A percentile compares a stretch with the other conserved stretches of the same genome.
Conservation (phyloP, 2,797 vertebrate genomes). For the Liparis tanakae region DNA sequence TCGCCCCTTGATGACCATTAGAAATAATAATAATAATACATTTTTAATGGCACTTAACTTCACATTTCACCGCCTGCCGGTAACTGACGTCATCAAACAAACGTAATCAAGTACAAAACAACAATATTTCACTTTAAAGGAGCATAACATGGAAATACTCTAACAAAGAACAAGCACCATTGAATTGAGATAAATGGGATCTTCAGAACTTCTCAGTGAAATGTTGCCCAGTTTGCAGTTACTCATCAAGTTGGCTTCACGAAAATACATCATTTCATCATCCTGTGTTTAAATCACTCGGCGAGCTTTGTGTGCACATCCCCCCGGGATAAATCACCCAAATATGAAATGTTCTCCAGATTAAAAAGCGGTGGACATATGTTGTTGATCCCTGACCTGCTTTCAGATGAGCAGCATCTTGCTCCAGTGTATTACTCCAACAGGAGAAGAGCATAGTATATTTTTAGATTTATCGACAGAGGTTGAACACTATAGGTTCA, state of each 20-base stretch:
- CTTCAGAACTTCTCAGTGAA: background rate
- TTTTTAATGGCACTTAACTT: no score
- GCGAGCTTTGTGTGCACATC: background rate
- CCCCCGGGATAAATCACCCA: background rate
- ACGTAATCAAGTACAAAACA: background rate
- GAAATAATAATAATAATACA: no score
- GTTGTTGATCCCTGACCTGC: background rate
- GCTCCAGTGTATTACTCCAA: background rate
- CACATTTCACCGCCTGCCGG: no score
- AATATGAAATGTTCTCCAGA: background rate
- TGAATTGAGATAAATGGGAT: background rate
- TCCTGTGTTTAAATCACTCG: background rate
- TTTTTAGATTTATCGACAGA: conserved; percentile 2
- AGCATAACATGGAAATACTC: background rate
- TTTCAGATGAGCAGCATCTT: conserved; percentile 8
- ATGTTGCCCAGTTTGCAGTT: background rate
- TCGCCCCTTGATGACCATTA: no score
- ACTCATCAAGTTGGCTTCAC: background rate
- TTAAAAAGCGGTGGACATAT: background rate
- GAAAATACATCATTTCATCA: background rate
- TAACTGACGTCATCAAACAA: no score
- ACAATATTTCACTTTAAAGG: background rate
- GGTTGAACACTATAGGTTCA: conserved; percentile 29
- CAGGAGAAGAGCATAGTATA: conserved; percentile 1
- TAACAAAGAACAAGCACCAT: background rate